Base-by-base conservation (phyloP, 2,888 invertebrate genomes). In the Aporophyla nigra region DNA sequence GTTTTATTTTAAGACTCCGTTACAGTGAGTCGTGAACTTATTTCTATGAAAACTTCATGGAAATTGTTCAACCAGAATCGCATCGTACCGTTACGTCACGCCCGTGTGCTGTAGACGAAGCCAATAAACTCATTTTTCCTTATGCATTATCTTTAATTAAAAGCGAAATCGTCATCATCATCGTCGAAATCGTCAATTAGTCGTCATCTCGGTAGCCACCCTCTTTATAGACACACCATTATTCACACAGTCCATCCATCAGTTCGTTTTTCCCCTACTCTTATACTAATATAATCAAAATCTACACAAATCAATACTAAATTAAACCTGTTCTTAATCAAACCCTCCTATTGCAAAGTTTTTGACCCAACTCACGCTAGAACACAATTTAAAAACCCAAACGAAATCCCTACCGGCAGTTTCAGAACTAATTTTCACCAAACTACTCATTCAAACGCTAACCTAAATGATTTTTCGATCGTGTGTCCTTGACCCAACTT, bases 401-500 rank as follows among this genome's bases (percentile, higher is more conserved):
- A 49, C 51, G 16, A 70, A 53, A 77, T 70, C 43, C 46, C n/a
- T 2, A 27, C 14, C 6, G 24, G 53, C 54, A 63, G 12, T 63
- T 80, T 59, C 70, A 70, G 43, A 74, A 69, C 72, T 27, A 73
- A 78, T 72, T 69, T 79, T 59, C 66, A 72, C 71, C 33, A 59
- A 83, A 86, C 69, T 83, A 86, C 54, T 40, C 51, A 66, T 54
- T 61, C 56, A 71, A 79, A 67, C 75, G 81, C 79, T 56, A 79
- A 33, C 56, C 53, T 68, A 78, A 87, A 87, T 88, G 74, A 85
- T 85, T 85, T 87, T 87, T 82, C 70, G 71, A 87, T 82, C 71
- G 75, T 58, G 40, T 59, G 71, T 7, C 89, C 89, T 78, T 86
- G 86, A 82, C 87, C 86, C 43, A 59, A 56, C 72, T 71, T 78